phyloP scores from a whole-genome alignment of 1,140 invertebrate genomes.

The Euwallacea fornicatus region DNA sequence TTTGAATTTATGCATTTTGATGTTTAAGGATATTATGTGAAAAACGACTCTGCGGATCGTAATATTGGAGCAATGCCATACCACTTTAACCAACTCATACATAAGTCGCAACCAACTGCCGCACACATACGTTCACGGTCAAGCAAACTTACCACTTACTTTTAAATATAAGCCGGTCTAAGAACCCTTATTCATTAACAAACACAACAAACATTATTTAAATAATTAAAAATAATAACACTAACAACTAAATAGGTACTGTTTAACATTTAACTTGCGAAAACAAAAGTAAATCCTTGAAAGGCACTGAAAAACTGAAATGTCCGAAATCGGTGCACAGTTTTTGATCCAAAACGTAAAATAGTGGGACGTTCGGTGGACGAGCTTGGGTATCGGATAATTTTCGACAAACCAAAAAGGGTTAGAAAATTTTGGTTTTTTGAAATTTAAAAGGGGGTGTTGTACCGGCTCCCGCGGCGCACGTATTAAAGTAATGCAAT shows the following conservation, averaged over 20 bases:
- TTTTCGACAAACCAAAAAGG: conserved; percentile 39
- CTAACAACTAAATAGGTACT: conserved; percentile 41
- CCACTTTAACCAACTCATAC: conserved; percentile 2
- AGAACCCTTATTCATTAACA: conserved; percentile 47
- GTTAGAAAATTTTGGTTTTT: conserved; percentile 44
- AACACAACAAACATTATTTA: conserved; percentile 53
- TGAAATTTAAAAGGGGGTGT: conserved; percentile 44
- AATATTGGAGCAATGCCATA: background rate
- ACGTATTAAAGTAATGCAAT: conserved; percentile 45
- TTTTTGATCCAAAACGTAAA: conserved; percentile 27
- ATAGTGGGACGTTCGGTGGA: conserved; percentile 30
- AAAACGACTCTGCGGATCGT: too few species aligned
- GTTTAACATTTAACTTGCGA: conserved; percentile 37
- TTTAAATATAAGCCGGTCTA: conserved; percentile 17
- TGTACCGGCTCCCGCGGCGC: conserved; percentile 53
- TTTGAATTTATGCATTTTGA: too few species aligned
- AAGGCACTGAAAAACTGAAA: conserved; percentile 29
- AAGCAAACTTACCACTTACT: conserved; percentile 27
- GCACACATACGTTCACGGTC: background rate
- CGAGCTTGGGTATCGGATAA: conserved; percentile 27
- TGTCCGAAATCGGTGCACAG: conserved; percentile 34
- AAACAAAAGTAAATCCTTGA: conserved; percentile 37
- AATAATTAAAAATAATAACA: conserved; percentile 46
- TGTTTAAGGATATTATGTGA: too few species aligned
- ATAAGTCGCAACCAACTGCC: background rate